Base-by-base conservation (phyloP, 2,113 vertebrate species). In the Gobiocypris rarus region DNA sequence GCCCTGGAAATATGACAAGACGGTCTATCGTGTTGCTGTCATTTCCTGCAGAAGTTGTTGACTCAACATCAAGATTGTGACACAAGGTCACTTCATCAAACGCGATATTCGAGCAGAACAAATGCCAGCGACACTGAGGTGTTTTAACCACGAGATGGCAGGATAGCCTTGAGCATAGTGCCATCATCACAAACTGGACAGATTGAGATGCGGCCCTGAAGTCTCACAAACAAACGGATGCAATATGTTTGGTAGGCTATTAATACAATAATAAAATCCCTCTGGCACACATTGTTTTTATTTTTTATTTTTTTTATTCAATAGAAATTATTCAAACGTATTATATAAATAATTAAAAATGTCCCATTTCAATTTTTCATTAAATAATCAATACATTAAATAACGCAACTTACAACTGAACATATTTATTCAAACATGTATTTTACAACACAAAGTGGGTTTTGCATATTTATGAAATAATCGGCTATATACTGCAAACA, bases 131-230 rank as follows among this genome's bases (percentile, higher is more conserved):
- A 58, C 34, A 38, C 31, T 59, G 13, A 15, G 1, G 41, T 4
- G 15, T 24, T 75, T 38, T 50, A 9, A 4, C 89, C 94, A 89
- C 89, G 54, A 89, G 92, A 86, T 87, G 92, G 59, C 90, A 71
- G 77, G 67, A 85, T 78, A 89, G 43, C 81, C 82, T 82, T 41
- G 14, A 48, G 24, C 3, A 58, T 22, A 2, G 0, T 31, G 26
- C 9, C 26, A 7, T 58, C 17, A 2, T 14, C 43, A 74, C 38
- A 45, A 24, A 71, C 11, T 7, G 38, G 9, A 50, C n/a, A 58
- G 22, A 56, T 38, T 54, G 38, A 58, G 1, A 19, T 34, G 26
- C 5, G 3, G 26, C 31, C 28, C 13, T 54, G 6, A 38, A 76
- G 34, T 54, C 1, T 75, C 31, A 76, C 2, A 56, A 38, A n/a